Evolutionary conservation across 30 jellyfish, hydroid and myxozoan species (phyloP).

Genomic region (Aurelia coerulea): DNA sequence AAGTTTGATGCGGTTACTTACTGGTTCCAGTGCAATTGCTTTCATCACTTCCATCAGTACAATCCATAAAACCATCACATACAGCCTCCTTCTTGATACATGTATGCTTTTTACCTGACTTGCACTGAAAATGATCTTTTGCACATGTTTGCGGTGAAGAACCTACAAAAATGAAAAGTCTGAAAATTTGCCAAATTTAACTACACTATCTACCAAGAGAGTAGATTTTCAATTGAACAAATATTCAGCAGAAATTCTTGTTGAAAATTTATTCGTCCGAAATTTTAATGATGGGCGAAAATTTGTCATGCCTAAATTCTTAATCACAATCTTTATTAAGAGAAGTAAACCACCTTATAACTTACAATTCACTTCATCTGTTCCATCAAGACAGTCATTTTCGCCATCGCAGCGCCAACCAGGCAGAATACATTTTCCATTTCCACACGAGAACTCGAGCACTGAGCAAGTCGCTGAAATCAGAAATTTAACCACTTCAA

Average conservation of each 20-base stretch:
- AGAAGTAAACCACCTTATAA: no score
- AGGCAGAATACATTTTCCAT: conserved; percentile 65
- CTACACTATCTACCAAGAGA: no score
- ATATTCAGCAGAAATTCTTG: no score
- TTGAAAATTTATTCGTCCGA: no score
- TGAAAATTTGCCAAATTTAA: no score
- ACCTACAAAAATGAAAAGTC: conserved; percentile 28
- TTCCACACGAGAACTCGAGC: conserved; percentile 42
- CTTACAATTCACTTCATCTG: conserved; percentile 73
- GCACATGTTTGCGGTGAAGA: conserved; percentile 42
- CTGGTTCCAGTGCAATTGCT: conserved; percentile 41
- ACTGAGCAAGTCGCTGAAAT: conserved; percentile 42
- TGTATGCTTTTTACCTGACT: conserved; percentile 23
- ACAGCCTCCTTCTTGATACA: conserved; percentile 70
- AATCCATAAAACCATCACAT: conserved; percentile 86
- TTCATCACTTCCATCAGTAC: conserved; percentile 92
- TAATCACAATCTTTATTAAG: no score
- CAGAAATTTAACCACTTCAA: neutral
- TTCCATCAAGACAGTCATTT: conserved; percentile 64
- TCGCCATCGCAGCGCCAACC: conserved; percentile 89
- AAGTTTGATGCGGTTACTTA: neutral
- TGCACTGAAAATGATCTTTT: conserved; percentile 70
- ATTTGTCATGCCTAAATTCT: no score
- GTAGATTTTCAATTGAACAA: no score
- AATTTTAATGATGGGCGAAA: no score